phyloP scores from a whole-genome alignment of 1,140 invertebrate species.

The Armadillidium nasatum region DNA sequence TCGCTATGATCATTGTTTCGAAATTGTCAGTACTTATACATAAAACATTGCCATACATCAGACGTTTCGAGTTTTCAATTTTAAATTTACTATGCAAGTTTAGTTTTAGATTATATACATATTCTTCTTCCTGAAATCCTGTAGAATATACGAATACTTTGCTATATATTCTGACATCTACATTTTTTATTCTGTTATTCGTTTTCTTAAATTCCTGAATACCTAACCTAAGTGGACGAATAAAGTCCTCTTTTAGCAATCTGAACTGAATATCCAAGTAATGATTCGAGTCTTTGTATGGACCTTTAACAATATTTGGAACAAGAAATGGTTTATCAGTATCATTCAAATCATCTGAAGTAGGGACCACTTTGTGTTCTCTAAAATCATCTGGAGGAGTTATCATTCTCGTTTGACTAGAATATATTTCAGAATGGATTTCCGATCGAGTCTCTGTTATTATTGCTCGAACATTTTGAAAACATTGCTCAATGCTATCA shows the following conservation, averaged over 20 bases:
- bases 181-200: background rate
- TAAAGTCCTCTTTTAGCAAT: slow-evolving; percentile 59
- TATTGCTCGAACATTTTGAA: background rate
- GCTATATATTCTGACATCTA: slow-evolving; percentile 35
- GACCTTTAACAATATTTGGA: slow-evolving; percentile 58
- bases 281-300: slow-evolving; percentile 60
- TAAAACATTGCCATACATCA: slow-evolving; percentile 68
- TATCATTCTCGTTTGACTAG: background rate
- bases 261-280: slow-evolving; percentile 74
- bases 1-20: slow-evolving; percentile 61
- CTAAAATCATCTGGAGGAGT: background rate
- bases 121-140: slow-evolving; percentile 10
- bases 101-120: slow-evolving; percentile 30
- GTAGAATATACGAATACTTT: slow-evolving; percentile 28
- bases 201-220: slow-evolving; percentile 36
- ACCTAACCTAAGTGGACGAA: slow-evolving; percentile 32
- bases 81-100: slow-evolving; percentile 30
- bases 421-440: background rate
- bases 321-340: slow-evolving; percentile 51
- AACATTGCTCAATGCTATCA: background rate
- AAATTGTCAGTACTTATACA: slow-evolving; percentile 66
- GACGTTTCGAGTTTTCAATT: slow-evolving; percentile 52
- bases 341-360: background rate
- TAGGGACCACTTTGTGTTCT: background rate
- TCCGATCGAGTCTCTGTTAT: background rate